Percentiles rank a stretch among this genome's conserved stretches.
Conservation (phyloP, 1,140 invertebrate genomes). For the Drosophila mayri region DNA sequence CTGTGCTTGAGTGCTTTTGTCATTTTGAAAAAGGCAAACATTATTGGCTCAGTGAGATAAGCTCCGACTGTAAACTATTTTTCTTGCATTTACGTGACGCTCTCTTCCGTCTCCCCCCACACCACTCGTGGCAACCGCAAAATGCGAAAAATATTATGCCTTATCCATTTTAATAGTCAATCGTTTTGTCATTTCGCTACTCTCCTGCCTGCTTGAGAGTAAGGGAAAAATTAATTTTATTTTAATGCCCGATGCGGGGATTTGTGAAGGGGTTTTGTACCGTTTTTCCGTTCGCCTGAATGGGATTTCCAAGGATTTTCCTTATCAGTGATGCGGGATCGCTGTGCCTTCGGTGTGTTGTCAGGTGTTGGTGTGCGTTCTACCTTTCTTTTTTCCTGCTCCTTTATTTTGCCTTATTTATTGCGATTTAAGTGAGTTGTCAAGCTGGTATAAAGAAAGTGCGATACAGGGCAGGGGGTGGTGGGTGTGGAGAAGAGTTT, state of each 20-base stretch:
- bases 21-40: conserved; percentile 65
- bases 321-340: conserved; percentile 71
- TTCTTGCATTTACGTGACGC: conserved; percentile 76
- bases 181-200: conserved; percentile 73
- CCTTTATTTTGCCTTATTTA: conserved; percentile 67
- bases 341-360: conserved; percentile 53
- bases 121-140: conserved; percentile 27
- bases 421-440: conserved; percentile 82
- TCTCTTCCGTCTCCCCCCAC: neutral
- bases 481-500: conserved; percentile 14
- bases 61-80: conserved; percentile 75
- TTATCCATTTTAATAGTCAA: conserved; percentile 83
- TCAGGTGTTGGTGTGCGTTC: conserved; percentile 64
- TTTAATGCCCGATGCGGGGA: conserved; percentile 73
- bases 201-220: conserved; percentile 19
- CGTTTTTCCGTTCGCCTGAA: conserved; percentile 33
- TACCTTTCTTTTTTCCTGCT: conserved; percentile 43
- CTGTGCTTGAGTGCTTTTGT: conserved; percentile 56
- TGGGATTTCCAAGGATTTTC: conserved; percentile 44
- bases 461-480: neutral
- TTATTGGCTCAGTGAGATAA: conserved; percentile 74
- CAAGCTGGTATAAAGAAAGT: conserved; percentile 39
- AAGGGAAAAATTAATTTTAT: conserved; percentile 73
- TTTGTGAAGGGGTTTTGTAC: conserved; percentile 54
- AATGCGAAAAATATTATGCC: conserved; percentile 81